Evolutionary conservation across 2,888 invertebrate species (phyloP), one percentile per base, ranked within the genome.

Genomic region (Sarcophaga variegata): DNA sequence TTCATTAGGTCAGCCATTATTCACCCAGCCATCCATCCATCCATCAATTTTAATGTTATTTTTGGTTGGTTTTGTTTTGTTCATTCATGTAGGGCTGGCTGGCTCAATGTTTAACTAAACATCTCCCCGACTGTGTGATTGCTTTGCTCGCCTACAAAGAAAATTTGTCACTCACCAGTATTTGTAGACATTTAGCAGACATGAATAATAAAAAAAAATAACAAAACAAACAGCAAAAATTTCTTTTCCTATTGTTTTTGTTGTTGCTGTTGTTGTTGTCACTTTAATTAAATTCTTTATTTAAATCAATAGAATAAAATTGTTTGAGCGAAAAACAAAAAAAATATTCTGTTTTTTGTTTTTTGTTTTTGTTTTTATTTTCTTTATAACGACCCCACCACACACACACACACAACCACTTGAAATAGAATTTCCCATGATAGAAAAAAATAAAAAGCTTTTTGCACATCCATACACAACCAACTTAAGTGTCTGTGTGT

Each of bases 111-210:
- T 8, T 37, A 37, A 37, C 8, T 37, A 54, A 54, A 17, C 17
- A 3, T 20, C 20, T 17, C 8, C 59, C 20, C 10, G 14, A n/a
- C 12, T 12, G 37, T 37, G 1, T 60, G 20, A n/a, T 63, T 62
- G 62, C 60, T 54, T 63, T 62, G 37, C 37, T 37, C 2, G 37
- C 37, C 37, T 37, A 62, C 62, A 63, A 22, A 74, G 47, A 22
- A 47, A 77, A 66, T 59, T 67, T 75, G 49, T 37, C 37, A 37
- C 14, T 77, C 76, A 27, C 59, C 49, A n/a, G 49, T 72, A 60
- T 54, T 76, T 59, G 76, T 77, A 77, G 76, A 77, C 76, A 77
- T 77, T 67, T 59, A 59, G 59, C 59, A 77, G 76, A 77, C 76
- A 67, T 59, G 11, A 66, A 37, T 1, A 20, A 20, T 20, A 22